Evolutionary conservation across 2,797 vertebrate species (phyloP), one percentile per base, ranked within the genome.

Genomic region (Fratercula arctica): DNA sequence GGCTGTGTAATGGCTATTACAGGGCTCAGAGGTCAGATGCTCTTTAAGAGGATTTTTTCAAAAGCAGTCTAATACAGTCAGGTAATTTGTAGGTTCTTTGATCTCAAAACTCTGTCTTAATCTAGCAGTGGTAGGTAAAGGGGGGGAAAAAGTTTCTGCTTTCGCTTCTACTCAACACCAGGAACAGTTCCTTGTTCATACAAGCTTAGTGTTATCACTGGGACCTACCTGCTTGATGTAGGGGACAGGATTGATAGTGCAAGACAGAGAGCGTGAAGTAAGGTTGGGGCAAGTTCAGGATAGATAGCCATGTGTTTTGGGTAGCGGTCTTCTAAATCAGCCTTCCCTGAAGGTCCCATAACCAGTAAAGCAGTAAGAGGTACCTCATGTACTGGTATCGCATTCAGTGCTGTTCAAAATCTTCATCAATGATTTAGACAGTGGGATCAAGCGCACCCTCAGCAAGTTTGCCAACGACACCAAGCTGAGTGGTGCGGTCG

Each of bases 301-400:
- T 9, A 43, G 48, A 13, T 19, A 67, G 2, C 23, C 0, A 0
- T 16, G 21, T 59, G 24, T 7, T 76, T 54, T 51, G 72, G 23
- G 39, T 59, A 45, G 16, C 23, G 33, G 23, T 10, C 57, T 43
- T 63, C 35, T 45, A 41, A 51, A 66, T 35, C 4, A 57, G 31
- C 41, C n/a, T 85, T 54, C 16, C 11, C 50, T 67, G 54, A 50
- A 80, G 53, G 43, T 75, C 46, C 23, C 5, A 1, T 50, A 15
- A 25, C 21, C 28, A 19, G 18, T 37, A n/a, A 41, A 73, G 43
- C 33, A n/a, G 16, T 9, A 31, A 35, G 48, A 57, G 57, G 18
- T 21, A 25, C 39, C n/a, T 86, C 37, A 9, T n/a, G 3, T 45
- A 10, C 6, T 3, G 2, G 19, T 37, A 66, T 37, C 57, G 11